Conservation (phyloP, 2,888 invertebrate species). For the Trichogramma dendrolimi region DNA sequence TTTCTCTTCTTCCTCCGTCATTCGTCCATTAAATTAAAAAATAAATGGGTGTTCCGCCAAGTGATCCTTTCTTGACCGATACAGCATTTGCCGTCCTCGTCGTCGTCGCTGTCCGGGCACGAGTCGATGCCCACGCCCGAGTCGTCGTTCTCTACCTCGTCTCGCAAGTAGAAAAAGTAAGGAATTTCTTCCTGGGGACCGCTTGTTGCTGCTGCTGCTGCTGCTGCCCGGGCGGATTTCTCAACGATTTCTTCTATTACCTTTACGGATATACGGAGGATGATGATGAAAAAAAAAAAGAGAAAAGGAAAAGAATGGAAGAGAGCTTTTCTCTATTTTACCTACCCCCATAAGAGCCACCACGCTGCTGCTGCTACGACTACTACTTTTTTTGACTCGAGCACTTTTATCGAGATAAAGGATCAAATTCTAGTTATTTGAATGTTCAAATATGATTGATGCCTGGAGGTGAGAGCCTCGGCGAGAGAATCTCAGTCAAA, state of each 20-base stretch:
- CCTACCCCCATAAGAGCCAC: too few relatives aligned
- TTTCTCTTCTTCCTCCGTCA: not conserved
- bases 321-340: too few relatives aligned
- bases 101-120: conserved; percentile 16
- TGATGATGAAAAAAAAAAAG: too few relatives aligned
- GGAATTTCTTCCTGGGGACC: conserved; percentile 31
- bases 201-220: conserved; percentile 13
- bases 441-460: too few relatives aligned
- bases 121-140: too few relatives aligned
- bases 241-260: conserved; percentile 21
- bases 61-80: conserved; percentile 34
- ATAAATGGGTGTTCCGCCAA: conserved; percentile 29
- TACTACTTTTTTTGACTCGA: too few relatives aligned
- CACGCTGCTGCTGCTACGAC: too few relatives aligned
- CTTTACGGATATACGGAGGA: not conserved
- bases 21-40: conserved; percentile 39
- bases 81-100: conserved; percentile 25
- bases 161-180: conserved; percentile 34
- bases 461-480: too few relatives aligned
- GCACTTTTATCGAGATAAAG: too few relatives aligned
- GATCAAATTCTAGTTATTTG: too few relatives aligned
- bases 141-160: conserved; percentile 36
- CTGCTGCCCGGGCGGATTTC: conserved; percentile 2
- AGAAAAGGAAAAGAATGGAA: too few relatives aligned
- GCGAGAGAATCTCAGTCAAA: too few relatives aligned